These are phyloP conservation scores for Cinclus cinclus DNA, from an alignment of 2,113 vertebrate genomes.

Conservation along the genomic window DNA sequence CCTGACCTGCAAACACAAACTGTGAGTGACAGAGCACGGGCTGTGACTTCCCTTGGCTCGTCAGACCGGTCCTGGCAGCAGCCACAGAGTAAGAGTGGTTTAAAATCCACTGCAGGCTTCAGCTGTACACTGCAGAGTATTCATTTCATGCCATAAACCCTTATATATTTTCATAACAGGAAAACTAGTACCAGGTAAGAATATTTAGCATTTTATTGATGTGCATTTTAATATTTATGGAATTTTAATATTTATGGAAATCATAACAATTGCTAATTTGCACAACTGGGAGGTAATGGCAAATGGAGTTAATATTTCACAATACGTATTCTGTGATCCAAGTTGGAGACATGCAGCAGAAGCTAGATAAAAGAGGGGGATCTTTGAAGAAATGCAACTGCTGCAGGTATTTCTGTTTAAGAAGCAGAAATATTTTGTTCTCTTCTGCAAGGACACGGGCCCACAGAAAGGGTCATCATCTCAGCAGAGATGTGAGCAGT, in stretches of 20 bases:
- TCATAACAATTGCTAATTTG: neutral
- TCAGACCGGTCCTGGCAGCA: neutral
- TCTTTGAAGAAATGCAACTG: neutral
- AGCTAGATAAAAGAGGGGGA: neutral
- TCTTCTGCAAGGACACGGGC: neutral
- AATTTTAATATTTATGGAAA: neutral
- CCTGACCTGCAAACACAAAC: neutral
- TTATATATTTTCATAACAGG: neutral
- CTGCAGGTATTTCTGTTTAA: neutral
- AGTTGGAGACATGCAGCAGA: neutral
- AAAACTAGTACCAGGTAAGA: neutral
- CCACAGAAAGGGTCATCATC: neutral
- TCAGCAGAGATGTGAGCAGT: neutral
- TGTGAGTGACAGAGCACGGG: neutral
- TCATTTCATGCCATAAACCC: neutral
- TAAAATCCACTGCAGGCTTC: neutral
- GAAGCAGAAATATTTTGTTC: neutral
- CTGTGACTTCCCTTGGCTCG: neutral
- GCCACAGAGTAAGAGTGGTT: neutral
- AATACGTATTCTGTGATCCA: neutral
- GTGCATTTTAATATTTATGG: neutral
- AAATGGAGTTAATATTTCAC: neutral
- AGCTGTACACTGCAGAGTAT: neutral
- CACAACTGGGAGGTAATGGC: neutral
- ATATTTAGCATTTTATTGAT: neutral